Conservation (phyloP, 2,113 vertebrate genomes). For the Reinhardtius hippoglossoides region DNA sequence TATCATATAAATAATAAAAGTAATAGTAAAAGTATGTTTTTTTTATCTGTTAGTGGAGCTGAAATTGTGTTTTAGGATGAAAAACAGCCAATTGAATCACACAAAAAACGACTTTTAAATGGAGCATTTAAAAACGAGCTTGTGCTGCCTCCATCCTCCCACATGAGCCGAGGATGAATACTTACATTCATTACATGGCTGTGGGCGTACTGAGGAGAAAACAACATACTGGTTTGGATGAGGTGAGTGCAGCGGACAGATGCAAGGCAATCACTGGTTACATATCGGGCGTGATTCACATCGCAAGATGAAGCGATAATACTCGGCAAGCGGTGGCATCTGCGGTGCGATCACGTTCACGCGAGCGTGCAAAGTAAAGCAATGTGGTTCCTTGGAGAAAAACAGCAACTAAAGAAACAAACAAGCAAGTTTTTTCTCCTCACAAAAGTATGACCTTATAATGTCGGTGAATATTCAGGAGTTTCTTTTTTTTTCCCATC, state of each 20-base stretch:
- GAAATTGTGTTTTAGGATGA: too few relatives aligned
- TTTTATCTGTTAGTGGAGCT: too few relatives aligned
- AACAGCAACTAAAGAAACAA: neutral
- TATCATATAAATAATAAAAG: too few relatives aligned
- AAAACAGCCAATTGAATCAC: too few relatives aligned
- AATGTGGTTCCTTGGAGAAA: neutral
- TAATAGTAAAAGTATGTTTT: too few relatives aligned
- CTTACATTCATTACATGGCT: neutral
- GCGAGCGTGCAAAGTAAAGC: neutral
- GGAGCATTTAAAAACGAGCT: neutral
- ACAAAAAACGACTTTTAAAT: too few relatives aligned
- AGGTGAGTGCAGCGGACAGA: neutral
- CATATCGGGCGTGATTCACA: neutral
- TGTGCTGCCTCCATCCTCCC: neutral
- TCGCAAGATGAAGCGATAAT: neutral
- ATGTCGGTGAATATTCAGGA: neutral
- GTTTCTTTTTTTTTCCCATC: neutral
- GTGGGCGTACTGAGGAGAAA: neutral
- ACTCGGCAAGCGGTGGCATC: neutral
- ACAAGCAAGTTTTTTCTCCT: neutral
- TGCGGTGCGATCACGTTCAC: neutral
- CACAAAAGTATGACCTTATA: neutral
- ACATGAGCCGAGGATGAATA: conserved; percentile 7
- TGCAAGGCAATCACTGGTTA: neutral
- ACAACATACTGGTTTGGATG: neutral